Base-by-base conservation (phyloP, 2,113 vertebrate species). In the Grantiella picta region DNA sequence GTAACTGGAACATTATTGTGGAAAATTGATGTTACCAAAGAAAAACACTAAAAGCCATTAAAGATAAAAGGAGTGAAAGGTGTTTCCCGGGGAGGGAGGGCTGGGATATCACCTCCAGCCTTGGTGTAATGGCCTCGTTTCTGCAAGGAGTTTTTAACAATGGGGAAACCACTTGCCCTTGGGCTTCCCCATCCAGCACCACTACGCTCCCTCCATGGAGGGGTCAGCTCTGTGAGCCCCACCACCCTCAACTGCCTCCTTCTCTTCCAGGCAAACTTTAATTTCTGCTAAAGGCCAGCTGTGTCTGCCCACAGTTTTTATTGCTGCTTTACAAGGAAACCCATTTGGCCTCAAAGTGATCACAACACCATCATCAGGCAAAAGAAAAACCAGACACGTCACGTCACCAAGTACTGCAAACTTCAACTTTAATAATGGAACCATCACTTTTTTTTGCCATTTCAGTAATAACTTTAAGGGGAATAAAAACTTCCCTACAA, bases 401-500 rank as follows among this genome's bases (percentile, higher is more conserved):
- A 82, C 17, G 2, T 19, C 49, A 53, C 53, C 36, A 49, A 76
- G n/a, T 90, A 85, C 65, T 97, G 90, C 95, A 83, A 97, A 98
- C 97, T 98, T 98, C 89, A 97, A 85, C 97, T 99, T 99, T 99
- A 99, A 98, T 99, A 96, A 97, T 97, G 91, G 97, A 97, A 98
- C 95, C 90, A 72, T 61, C 94, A 94, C 73, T 91, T 78, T 44
- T 75, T 75, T 82, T 54, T 88, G 94, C 91, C 97, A 97, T 98
- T 95, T 97, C 95, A 97, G 96, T 98, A 98, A 98, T 91, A 97
- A 98, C 87, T 95, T 97, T 96, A 82, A 96, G 91, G 97, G 97
- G 94, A 95, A 97, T 94, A 95, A 97, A 97, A 95, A 91, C 57
- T 95, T 98, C 96, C 97, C 97, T 97, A 97, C 97, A 96, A 98